Evolutionary conservation across 2,113 vertebrate genomes (phyloP), one percentile per base, ranked within the genome.

Genomic region (Scatophagus argus): DNA sequence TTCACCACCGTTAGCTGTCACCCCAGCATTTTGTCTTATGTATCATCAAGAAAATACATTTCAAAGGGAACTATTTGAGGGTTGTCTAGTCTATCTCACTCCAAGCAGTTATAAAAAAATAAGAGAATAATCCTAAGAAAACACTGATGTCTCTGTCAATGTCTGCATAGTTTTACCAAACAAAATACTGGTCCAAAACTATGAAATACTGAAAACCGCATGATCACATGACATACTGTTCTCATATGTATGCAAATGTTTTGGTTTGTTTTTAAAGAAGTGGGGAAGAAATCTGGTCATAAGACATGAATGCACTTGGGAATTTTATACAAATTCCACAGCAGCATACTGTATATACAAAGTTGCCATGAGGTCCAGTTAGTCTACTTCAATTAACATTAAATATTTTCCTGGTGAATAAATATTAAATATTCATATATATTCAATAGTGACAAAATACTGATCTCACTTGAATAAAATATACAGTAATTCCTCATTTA

Each of bases 401-500:
- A 87, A 76, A 82, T 84, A 38, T 71, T 79, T 82, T 80, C 74
- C 79, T 71, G 71, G 71, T 91, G 63, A 90, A 91, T 92, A 93
- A 90, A 93, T 91, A 91, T 88, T 92, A 93, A 90, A 91, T 92
- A 91, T 78, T 80, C 10, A 65, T 79, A 75, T 61, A 85, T 70
- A 84, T 84, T 83, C 78, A 88, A 83, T 67, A 32, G 69, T 80
- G 70, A 69, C 79, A 86, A 77, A 89, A 90, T 86, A 90, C 87
- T 87, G 83, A 95, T 96, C 93, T 94, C 94, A 93, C 93, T 95
- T 93, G 91, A 96, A 94, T 94, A 95, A 92, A 95, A 95, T 81
- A 83, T 67, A 68, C 67, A 96, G 94, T 91, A 87, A 96, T 95
- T 76, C 58, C 92, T 93, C 91, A 94, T 93, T 93, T 95, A 92